Percentiles rank a stretch among this genome's conserved stretches.
phyloP scores from a whole-genome alignment of 2,113 vertebrate species.

The Rousettus leschenaultii region DNA sequence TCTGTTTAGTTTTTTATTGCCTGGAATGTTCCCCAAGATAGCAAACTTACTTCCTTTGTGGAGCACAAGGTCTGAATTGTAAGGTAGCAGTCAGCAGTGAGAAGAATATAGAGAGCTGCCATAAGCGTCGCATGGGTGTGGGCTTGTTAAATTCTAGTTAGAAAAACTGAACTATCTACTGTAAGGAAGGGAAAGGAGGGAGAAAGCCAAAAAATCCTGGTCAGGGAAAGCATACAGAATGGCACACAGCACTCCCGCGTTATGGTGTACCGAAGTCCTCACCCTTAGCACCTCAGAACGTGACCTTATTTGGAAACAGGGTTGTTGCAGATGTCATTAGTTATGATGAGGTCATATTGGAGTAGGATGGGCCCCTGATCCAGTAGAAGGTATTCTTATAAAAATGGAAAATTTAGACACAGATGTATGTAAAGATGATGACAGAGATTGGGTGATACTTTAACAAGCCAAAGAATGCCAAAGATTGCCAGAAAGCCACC shows the following conservation, averaged over 20 bases:
- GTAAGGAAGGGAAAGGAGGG: neutral
- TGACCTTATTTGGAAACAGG: neutral
- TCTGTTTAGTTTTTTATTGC: neutral
- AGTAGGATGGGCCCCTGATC: too few species aligned
- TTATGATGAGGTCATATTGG: neutral
- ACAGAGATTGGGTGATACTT: neutral
- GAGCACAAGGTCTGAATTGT: neutral
- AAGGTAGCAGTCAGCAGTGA: neutral
- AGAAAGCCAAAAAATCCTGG: neutral
- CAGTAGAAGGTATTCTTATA: neutral
- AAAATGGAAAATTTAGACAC: neutral
- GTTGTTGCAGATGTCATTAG: neutral
- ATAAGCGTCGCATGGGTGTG: neutral
- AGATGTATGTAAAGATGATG: neutral
- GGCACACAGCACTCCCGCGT: rapidly evolving
- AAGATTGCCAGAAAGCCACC: neutral
- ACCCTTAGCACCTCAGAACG: neutral
- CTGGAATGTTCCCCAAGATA: neutral
- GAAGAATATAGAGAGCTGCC: neutral
- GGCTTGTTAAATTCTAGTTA: neutral
- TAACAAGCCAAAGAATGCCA: neutral
- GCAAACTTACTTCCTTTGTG: neutral
- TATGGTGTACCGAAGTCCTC: neutral
- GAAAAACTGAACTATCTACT: neutral
- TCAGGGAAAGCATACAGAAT: neutral